Evolutionary conservation across 2,797 vertebrate species (phyloP).

Genomic region (Brotogeris chrysoptera): DNA sequence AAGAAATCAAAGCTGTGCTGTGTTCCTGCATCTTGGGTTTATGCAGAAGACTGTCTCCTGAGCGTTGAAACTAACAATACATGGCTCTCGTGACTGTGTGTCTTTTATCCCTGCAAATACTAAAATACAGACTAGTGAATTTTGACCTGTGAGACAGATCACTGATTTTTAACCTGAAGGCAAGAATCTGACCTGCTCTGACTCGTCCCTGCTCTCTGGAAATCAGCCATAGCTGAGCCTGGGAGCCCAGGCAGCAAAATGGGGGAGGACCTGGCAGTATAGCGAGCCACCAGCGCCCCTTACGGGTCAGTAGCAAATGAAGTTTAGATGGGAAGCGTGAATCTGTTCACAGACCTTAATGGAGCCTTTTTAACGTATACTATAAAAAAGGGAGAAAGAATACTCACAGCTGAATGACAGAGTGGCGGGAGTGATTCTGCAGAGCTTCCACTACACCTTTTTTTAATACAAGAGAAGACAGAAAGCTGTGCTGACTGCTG

Average conservation of each 20-base stretch:
- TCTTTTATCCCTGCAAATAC: background rate
- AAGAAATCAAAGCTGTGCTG: background rate
- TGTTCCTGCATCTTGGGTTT: background rate
- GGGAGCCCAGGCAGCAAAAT: background rate
- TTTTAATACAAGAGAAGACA: background rate
- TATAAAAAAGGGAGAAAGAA: background rate
- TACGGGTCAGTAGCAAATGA: accelerated
- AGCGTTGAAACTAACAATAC: background rate
- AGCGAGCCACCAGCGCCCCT: background rate
- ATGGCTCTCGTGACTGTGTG: accelerated
- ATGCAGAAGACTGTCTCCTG: accelerated
- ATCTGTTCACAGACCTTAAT: accelerated
- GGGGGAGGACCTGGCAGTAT: background rate
- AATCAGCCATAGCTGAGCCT: background rate
- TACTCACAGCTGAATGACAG: accelerated
- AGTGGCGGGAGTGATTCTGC: accelerated
- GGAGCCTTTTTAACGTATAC: accelerated
- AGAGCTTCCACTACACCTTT: background rate
- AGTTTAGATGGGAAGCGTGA: accelerated
- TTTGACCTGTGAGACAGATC: background rate
- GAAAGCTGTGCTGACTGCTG: background rate
- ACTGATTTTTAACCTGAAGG: background rate
- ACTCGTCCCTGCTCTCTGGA: background rate
- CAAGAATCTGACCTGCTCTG: background rate
- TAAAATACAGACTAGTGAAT: too few relatives aligned